Evolutionary conservation across 2,888 invertebrate genomes (phyloP), one percentile per base, ranked within the genome.

Genomic region (Hybos culiciformis): DNA sequence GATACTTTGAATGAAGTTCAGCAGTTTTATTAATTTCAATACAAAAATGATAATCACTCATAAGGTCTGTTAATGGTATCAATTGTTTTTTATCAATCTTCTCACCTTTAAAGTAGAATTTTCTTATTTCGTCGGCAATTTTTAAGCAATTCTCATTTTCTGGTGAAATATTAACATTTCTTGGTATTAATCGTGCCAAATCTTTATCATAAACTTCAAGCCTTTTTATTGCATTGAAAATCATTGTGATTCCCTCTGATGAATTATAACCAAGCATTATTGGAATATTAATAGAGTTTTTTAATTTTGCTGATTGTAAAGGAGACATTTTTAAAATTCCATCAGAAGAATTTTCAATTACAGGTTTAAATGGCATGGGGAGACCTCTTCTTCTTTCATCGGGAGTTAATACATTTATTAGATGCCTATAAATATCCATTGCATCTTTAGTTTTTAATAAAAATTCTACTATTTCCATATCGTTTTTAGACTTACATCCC

Each of bases 201-300:
- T 66, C 63, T n/a, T 53, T 38, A 6, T 61, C 54, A 19, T 49
- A 53, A 3, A 47, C 45, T 2, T 54, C 49, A 1, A 64, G 11
- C 34, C 58, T 61, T n/a, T 54, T 55, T 9, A 50, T 37, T 0
- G 55, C 58, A 50, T 53, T 50, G 0, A 48, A 12, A 5, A 59
- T 21, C 53, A 45, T 63, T 0, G 69, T 63, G 1, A 74, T 48
- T 0, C 74, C 75, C 57, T 76, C 76, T 0, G 69, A 70, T 0
- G 72, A 71, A 40, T 70, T 73, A 1, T 73, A 56, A 5, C 76
- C 75, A 48, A 72, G 62, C 4, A 75, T 65, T 0, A 68, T 55
- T 1, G 76, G 74, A 6, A 72, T 69, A 1, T 68, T 61, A 17
- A 68, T 57, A 24, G 66, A 64, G 29, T 58, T 56, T n/a, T 63